Conservation (phyloP, 35 echinoderm and acorn worm species). For the Heliocidaris tuberculata region DNA sequence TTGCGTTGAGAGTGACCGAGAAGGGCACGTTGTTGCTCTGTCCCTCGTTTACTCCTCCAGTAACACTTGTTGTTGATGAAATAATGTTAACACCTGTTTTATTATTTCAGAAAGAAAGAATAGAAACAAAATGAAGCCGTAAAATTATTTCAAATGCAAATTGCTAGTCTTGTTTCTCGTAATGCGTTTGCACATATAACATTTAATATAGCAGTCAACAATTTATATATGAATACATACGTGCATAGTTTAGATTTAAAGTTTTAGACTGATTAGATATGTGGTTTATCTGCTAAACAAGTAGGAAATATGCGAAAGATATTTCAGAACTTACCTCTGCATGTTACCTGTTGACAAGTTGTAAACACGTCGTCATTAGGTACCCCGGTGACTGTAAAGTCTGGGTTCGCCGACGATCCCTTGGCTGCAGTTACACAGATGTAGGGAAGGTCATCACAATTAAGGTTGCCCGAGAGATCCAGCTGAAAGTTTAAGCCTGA, state of each 20-base stretch:
- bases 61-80: background rate
- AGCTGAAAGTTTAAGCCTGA: background rate
- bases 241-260: background rate
- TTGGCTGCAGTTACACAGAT: conserved; percentile 59
- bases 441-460: conserved; percentile 58
- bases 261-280: background rate
- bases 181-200: background rate
- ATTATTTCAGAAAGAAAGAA: too few relatives aligned
- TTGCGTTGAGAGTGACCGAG: background rate
- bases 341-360: conserved; percentile 55
- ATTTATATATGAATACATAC: background rate
- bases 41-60: background rate
- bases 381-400: conserved; percentile 57
- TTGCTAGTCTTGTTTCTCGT: background rate
- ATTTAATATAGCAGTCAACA: background rate
- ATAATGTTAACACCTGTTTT: background rate
- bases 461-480: conserved; percentile 48
- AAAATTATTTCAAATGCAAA: too few relatives aligned
- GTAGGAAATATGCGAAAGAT: background rate
- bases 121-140: too few relatives aligned
- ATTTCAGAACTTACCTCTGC: conserved; percentile 50
- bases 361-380: conserved; percentile 50
- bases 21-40: background rate
- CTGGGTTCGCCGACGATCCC: conserved; percentile 25
- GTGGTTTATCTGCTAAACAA: background rate